Evolutionary conservation across 2,888 invertebrate genomes (phyloP).

Genomic region (Oscheius sp.): DNA sequence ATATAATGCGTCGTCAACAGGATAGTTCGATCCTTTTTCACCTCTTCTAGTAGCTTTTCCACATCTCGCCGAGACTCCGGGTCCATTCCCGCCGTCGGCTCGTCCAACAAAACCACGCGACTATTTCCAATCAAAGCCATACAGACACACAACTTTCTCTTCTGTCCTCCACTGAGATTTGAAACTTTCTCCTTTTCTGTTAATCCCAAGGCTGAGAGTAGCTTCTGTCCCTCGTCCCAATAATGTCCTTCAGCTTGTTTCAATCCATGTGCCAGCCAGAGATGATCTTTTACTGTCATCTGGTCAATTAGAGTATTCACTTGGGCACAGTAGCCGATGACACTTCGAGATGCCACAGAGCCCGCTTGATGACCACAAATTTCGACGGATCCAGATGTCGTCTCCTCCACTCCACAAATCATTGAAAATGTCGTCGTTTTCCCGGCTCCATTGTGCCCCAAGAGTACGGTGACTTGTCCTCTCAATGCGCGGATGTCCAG

Average conservation of each 20-base stretch:
- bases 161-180: slow-evolving; percentile 68
- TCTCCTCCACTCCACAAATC: slow-evolving; percentile 49
- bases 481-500: neutral
- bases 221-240: slow-evolving; percentile 21
- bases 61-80: slow-evolving; percentile 40
- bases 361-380: slow-evolving; percentile 7
- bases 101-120: slow-evolving; percentile 64
- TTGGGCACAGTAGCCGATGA: slow-evolving; percentile 23
- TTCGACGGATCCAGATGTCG: slow-evolving; percentile 30
- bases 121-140: slow-evolving; percentile 67
- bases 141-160: slow-evolving; percentile 67
- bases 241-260: slow-evolving; percentile 35
- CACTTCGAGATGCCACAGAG: neutral
- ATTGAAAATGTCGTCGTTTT: slow-evolving; percentile 51
- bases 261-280: slow-evolving; percentile 49
- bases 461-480: slow-evolving; percentile 52
- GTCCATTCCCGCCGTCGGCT: slow-evolving; percentile 64
- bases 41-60: slow-evolving; percentile 37
- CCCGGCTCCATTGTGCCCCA: slow-evolving; percentile 69
- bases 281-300: slow-evolving; percentile 63
- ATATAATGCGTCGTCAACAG: slow-evolving; percentile 71
- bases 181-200: slow-evolving; percentile 12
- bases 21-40: slow-evolving; percentile 51
- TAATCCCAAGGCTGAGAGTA: slow-evolving; percentile 24
- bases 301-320: slow-evolving; percentile 59